These are phyloP conservation scores for Trigoniulus corallinus DNA, from an alignment of 1,140 invertebrate genomes.

Conservation along the genomic window DNA sequence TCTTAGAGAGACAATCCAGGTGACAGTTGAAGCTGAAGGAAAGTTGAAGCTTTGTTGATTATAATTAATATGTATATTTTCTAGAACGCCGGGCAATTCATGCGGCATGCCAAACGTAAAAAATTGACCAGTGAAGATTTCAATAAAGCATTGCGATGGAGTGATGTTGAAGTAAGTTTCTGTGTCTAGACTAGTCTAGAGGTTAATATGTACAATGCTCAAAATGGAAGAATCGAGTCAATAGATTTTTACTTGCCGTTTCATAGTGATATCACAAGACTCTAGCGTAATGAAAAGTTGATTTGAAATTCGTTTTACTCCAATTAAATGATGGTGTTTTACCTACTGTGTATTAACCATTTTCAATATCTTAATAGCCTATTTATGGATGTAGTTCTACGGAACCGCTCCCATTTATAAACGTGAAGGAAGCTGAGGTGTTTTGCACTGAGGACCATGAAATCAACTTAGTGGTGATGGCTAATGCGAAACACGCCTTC, in stretches of 20 bases:
- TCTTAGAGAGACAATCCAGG: constrained; percentile 23
- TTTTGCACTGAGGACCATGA: constrained; percentile 19
- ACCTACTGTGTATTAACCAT: too few relatives aligned
- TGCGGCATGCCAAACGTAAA: constrained; percentile 25
- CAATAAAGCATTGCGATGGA: constrained; percentile 22
- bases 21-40: too few relatives aligned
- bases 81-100: constrained; percentile 24
- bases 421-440: constrained; percentile 19
- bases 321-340: background rate
- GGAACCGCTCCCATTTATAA: constrained; percentile 14
- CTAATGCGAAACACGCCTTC: background rate
- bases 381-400: constrained; percentile 19
- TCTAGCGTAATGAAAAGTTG: too few relatives aligned
- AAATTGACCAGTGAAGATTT: constrained; percentile 24
- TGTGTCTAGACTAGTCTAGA: background rate
- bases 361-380: constrained; percentile 15
- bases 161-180: constrained; percentile 21
- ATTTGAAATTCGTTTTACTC: background rate
- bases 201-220: too few relatives aligned
- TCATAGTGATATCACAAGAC: too few relatives aligned
- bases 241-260: too few relatives aligned
- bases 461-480: constrained; percentile 1
- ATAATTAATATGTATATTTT: constrained; percentile 6
- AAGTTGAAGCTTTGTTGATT: too few relatives aligned
- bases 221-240: too few relatives aligned